phyloP scores from a whole-genome alignment of 2,797 vertebrate genomes.

The Vultur gryphus region DNA sequence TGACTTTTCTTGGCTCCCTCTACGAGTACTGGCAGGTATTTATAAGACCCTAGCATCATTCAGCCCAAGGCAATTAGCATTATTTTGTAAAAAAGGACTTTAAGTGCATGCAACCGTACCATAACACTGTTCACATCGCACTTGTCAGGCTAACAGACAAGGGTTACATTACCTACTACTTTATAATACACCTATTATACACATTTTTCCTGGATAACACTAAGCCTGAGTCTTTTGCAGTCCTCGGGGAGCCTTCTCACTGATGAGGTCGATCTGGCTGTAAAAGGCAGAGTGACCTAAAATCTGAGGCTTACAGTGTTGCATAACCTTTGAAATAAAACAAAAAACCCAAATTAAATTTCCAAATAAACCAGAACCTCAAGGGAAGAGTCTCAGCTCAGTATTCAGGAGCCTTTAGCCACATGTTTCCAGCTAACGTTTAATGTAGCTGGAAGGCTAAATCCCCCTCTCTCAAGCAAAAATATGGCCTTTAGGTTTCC shows the following conservation, averaged over 20 bases:
- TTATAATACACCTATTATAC: conserved; percentile 18
- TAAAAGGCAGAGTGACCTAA: conserved; percentile 36
- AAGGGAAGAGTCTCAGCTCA: neutral
- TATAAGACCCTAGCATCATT: neutral
- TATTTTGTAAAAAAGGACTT: conserved; percentile 26
- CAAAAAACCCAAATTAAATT: conserved; percentile 1
- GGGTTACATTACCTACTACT: neutral
- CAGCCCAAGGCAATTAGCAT: conserved; percentile 36
- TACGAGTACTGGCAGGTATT: neutral
- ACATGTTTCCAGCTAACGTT: neutral
- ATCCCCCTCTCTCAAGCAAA: neutral
- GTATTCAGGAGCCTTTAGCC: neutral
- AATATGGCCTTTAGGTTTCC: conserved; percentile 19
- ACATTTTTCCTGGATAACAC: conserved; percentile 20
- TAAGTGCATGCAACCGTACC: neutral
- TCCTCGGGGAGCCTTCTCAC: neutral
- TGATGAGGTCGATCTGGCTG: neutral
- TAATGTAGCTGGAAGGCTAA: neutral
- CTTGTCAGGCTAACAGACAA: neutral
- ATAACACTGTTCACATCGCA: neutral
- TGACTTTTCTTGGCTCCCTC: conserved; percentile 12
- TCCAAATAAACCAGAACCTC: conserved; percentile 40
- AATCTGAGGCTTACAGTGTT: conserved; percentile 33
- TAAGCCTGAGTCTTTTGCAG: neutral
- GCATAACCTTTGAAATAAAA: neutral